Conservation (phyloP, 53 echinoderm and acorn worm genomes). For the Patiria pectinifera region DNA sequence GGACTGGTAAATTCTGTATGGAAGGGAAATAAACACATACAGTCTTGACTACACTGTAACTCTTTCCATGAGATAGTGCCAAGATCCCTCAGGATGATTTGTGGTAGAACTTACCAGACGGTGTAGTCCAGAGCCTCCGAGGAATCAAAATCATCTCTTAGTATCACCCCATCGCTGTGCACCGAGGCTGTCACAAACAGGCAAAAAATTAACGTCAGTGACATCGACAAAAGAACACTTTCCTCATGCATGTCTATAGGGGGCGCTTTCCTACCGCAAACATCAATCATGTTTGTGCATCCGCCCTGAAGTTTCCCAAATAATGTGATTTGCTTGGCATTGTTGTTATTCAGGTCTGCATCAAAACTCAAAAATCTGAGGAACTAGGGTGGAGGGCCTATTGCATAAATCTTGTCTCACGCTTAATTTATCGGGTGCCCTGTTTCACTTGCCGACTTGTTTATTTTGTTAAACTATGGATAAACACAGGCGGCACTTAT, state of each 20-base stretch:
- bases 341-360: background rate
- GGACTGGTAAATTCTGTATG: too few relatives aligned
- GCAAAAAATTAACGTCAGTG: slow-evolving; percentile 20
- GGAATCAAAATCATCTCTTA: slow-evolving; percentile 94
- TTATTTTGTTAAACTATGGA: slow-evolving; percentile 14
- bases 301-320: background rate
- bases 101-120: slow-evolving; percentile 71
- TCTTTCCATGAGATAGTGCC: background rate
- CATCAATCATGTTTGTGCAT: slow-evolving; percentile 40
- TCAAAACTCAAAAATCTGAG: background rate
- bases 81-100: background rate
- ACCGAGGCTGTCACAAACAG: slow-evolving; percentile 76
- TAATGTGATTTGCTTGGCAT: background rate
- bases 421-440: slow-evolving; percentile 25
- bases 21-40: too few relatives aligned
- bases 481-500: slow-evolving; percentile 11
- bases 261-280: slow-evolving; percentile 1
- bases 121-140: slow-evolving; percentile 79
- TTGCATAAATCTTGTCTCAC: slow-evolving; percentile 23
- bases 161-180: slow-evolving; percentile 85
- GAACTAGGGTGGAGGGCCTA: background rate
- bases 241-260: background rate
- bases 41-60: too few relatives aligned
- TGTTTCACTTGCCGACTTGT: slow-evolving; percentile 29
- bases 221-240: background rate